Conservation (phyloP, 2,888 invertebrate genomes). For the Dynastes tityus region DNA sequence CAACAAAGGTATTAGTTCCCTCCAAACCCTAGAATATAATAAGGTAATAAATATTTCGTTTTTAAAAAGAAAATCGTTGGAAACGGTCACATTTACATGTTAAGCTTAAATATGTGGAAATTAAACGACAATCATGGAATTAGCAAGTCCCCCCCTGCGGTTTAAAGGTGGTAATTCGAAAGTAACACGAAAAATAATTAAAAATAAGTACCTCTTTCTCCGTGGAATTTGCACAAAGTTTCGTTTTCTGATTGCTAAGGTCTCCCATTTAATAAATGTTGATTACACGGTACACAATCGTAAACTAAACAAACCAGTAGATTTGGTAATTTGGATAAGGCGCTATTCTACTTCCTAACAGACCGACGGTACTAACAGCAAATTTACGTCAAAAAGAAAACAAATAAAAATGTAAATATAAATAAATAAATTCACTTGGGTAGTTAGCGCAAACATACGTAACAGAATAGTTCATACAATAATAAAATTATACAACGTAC, state of each 20-base stretch:
- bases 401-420: neutral
- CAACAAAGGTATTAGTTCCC: constrained; percentile 71
- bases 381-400: neutral
- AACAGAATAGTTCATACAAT: neutral
- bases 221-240: neutral
- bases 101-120: constrained; percentile 5
- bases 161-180: constrained; percentile 1
- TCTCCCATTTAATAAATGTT: constrained; percentile 2
- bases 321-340: constrained; percentile 10
- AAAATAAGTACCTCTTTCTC: neutral
- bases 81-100: neutral
- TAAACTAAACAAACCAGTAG: neutral
- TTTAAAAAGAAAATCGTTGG: neutral
- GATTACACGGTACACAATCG: neutral
- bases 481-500: constrained; percentile 4
- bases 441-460: too few relatives aligned
- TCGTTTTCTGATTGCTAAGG: neutral
- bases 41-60: constrained; percentile 11
- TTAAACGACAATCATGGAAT: neutral
- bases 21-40: constrained; percentile 71
- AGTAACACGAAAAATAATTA: neutral
- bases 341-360: constrained; percentile 2
- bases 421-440: neutral
- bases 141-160: neutral
- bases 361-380: neutral